Evolutionary conservation across 2,113 vertebrate genomes (phyloP), one percentile per base, ranked within the genome.

Genomic region (Chaetodon auriga): DNA sequence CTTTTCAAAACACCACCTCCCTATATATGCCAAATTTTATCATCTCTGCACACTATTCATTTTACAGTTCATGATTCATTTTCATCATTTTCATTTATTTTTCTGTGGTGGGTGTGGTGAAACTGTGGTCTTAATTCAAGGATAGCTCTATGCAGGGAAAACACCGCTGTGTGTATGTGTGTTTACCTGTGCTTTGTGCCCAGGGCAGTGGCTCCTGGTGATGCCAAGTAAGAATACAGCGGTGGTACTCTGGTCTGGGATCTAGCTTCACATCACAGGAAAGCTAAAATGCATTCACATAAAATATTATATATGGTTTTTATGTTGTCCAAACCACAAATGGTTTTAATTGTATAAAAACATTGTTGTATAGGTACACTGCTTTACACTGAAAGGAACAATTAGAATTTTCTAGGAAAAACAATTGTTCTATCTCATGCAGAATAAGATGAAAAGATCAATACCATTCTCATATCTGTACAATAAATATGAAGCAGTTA

Each of bases 131-230:
- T 15, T 36, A 16, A 30, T 38, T 7, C 19, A 54, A 10, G 51
- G 18, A 30, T 66, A 13, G 15, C 48, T 53, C 30, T 19, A 2
- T 36, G 16, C n/a, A 5, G 38, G 38, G 8, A 8, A 53, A 23
- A 45, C 14, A 46, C n/a, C 46, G 35, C 4, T 41, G 43, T 45
- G 43, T 54, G 96, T 96, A 4, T 16, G 38, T 66, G 14, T 0
- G 35, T 16, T 1, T 69, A 99, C 98, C 98, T 97, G 98, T 99
- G 96, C 98, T 99, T 94, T 99, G 98, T 93, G 98, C 98, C 98
- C 98, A 99, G 92, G 98, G 98, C 89, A 99, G 96, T 84, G 98
- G 98, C 92, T 99, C 98, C 95, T 99, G 98, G 93, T 99, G 98
- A 95, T 99, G 98, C 98, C 98, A 99, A 88, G 98, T 99, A 89